Evolutionary conservation across 2,113 vertebrate genomes (phyloP), one percentile per base, ranked within the genome.

Genomic region (Poeciliopsis occidentalis): DNA sequence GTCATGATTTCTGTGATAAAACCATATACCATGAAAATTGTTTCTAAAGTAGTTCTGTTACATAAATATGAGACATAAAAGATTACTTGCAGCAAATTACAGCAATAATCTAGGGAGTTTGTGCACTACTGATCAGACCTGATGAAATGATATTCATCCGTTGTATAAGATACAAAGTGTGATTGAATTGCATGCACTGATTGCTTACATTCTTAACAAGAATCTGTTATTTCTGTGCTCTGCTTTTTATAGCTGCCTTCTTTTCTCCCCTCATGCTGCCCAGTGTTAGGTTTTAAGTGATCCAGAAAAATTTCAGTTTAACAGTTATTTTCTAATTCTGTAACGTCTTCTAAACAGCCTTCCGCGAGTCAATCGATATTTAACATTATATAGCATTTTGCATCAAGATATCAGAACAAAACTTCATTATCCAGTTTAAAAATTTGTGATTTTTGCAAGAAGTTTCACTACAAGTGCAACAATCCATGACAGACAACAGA

Each of bases 291-390:
- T 64, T 41, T 26, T 11, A 67, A 61, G 65, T 69, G 79, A 71
- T 71, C 83, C 47, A 67, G 70, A 61, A 69, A 84, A 88, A 85
- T 84, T 76, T 84, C 64, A 80, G 31, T 81, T 76, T 74, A 89
- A 78, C 81, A 71, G 71, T 13, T 77, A 82, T 75, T 84, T 41
- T 12, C 19, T 7, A 17, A 17, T 44, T 67, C 72, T 34, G 60
- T 64, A 82, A 77, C 66, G 67, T 76, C 60, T 62, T 31, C 47
- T 44, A 69, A 57, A 57, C 75, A 66, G 57, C 69, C 57, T 76
- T 64, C 84, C 66, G 54, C 74, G 66, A 80, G 71, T 76, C 76
- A 37, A 0, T 11, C 34, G 34, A 37, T 78, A 39, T 65, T 12
- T 64, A 81, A 78, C 41, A 68, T 71, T 80, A 73, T 64, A 61